Conservation (phyloP, 2,888 invertebrate genomes). For the Seladonia tumulorum region DNA sequence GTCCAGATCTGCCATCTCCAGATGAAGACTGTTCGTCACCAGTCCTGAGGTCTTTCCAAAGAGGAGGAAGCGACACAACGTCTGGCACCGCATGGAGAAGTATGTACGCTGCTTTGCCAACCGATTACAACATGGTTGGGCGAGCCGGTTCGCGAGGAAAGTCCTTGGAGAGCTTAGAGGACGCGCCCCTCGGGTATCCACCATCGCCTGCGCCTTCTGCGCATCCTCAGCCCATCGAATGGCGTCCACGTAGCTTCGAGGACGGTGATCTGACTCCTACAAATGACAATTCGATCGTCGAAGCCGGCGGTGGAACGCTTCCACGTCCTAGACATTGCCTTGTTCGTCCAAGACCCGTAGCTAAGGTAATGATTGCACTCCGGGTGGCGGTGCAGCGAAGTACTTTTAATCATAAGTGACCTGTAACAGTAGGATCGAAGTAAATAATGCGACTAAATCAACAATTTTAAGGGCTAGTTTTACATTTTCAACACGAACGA, state of each 20-base stretch:
- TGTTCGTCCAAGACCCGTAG: constrained; percentile 92
- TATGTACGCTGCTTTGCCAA: constrained; percentile 82
- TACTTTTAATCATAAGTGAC: neutral
- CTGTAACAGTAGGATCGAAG: neutral
- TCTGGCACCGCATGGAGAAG: constrained; percentile 80
- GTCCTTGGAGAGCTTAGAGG: constrained; percentile 93
- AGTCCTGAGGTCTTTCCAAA: constrained; percentile 81
- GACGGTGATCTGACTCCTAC: constrained; percentile 96
- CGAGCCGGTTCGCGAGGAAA: constrained; percentile 92
- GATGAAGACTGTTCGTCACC: constrained; percentile 83
- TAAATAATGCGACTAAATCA: no score
- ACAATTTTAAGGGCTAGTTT: no score
- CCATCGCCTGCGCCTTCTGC: constrained; percentile 81
- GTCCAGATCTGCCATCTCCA: constrained; percentile 82
- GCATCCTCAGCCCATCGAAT: constrained; percentile 85
- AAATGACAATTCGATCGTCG: constrained; percentile 88
- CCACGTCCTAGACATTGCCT: constrained; percentile 92
- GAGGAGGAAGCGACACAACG: constrained; percentile 70
- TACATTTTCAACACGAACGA: no score
- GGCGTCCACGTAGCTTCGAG: constrained; percentile 92
- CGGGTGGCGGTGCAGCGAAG: neutral
- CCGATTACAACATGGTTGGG: constrained; percentile 74
- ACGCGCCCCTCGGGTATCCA: constrained; percentile 85
- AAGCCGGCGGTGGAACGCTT: constrained; percentile 91
- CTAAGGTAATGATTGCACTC: constrained; percentile 86